Base-by-base conservation (phyloP, 2,113 vertebrate genomes). In the Panurus biarmicus region DNA sequence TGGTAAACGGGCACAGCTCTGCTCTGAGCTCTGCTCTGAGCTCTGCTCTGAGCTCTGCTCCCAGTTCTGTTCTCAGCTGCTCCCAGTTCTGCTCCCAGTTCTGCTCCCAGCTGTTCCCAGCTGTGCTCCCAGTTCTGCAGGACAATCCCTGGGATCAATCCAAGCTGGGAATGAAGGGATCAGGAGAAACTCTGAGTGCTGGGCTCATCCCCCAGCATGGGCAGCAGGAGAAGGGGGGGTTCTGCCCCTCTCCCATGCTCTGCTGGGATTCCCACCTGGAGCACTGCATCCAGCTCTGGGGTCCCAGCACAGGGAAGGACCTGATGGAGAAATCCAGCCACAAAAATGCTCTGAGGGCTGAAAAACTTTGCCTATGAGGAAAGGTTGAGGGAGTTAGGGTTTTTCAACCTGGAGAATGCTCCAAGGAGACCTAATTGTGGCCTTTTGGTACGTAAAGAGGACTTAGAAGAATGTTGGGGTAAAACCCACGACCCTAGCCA, bases 81-180 rank as follows among this genome's bases (percentile, higher is more conserved):
- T 44, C 26, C 38, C 58, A 29, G 12, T 8, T 62, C 60, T 36
- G 14, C 2, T 56, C 54, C 54, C 54, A 33, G 19, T 4, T 42
- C n/a, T 44, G 24, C 35, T 28, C 25, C 33, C 23, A 67, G 44
- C 12, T n/a, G 53, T 3, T 54, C 54, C 54, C 54, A 56, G 19
- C 5, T 54, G 29, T 44, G 24, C n/a, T n/a, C n/a, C n/a, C 35
- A 62, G 22, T 10, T 48, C 36, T 31, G 36, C 64, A 19, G 45
- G 20, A 12, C 35, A 44, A 1, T 1, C n/a, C 67, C 17, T 12
- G 5, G 40, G 19, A 12, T 42, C 38, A 25, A 1, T 29, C 11
- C 31, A 7, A 36, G 38, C 38, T 64, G 62, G 54, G 33, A 35
- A 50, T 66, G 53, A 11, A 31, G 36, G 53, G 21, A 18, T 51